phyloP scores from a whole-genome alignment of 2,797 vertebrate species.

The Molossus molossus region DNA sequence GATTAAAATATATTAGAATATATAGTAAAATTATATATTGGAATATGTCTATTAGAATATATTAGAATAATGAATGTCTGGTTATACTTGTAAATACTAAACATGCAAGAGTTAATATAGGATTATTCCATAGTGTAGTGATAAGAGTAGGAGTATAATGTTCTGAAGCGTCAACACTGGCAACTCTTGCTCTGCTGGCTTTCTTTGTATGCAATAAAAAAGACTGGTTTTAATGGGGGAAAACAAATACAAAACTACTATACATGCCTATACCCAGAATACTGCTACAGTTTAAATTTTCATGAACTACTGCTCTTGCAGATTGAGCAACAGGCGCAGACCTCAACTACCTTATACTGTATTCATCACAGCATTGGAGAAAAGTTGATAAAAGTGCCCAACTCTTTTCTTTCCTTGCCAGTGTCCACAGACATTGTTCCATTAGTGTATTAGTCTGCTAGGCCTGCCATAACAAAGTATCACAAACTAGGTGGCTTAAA shows the following conservation, averaged over 20 bases:
- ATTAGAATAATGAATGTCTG: neutral
- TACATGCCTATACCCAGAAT: neutral
- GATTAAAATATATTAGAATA: neutral
- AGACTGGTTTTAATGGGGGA: neutral
- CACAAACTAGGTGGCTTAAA: neutral
- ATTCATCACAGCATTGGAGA: neutral
- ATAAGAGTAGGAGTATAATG: neutral
- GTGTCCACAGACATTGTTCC: neutral
- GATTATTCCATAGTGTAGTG: neutral
- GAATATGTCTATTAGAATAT: neutral
- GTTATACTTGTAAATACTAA: neutral
- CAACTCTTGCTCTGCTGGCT: neutral
- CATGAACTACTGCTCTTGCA: neutral
- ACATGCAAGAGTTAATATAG: neutral
- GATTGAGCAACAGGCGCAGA: neutral
- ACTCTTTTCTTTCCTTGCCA: neutral
- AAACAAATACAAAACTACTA: neutral
- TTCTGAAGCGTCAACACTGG: neutral
- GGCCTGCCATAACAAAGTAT: neutral
- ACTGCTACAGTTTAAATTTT: neutral
- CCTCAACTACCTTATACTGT: neutral
- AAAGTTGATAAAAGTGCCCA: neutral
- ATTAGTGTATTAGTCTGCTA: neutral
- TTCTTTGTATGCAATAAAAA: neutral
- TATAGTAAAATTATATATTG: neutral